Evolutionary conservation across 2,113 vertebrate species (phyloP), one percentile per base, ranked within the genome.

Genomic region (Eira barbara): DNA sequence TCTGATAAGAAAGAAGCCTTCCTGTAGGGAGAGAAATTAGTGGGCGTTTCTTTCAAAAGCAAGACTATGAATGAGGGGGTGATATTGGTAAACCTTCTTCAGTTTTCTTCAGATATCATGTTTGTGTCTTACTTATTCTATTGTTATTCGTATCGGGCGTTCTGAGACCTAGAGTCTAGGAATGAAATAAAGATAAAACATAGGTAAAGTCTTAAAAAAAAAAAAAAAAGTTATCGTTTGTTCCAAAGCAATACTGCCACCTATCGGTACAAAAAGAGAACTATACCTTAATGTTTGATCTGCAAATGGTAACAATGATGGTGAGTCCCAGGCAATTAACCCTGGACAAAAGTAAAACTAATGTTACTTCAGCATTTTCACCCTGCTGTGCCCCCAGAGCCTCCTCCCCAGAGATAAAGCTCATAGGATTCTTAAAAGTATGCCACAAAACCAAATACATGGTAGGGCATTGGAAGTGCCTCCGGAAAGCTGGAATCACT

Each of bases 191-290:
- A 83, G 25, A 63, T 63, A 55, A 80, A 71, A 49, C 63, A 55
- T 31, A 49, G 13, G 49, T 69, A 18, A 92, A 29, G 2, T 89
- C 34, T 89, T 31, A 2, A 31, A 49, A 65, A 65, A 65, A 65
- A 65, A 65, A 63, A 14, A 29, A 29, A 25, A 49, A 49, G 47
- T 29, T 89, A 21, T 34, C 76, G 7, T 81, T 96, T 69, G 80
- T 88, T 11, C 78, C 49, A 18, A 95, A 94, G 52, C 94, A 97
- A 91, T 93, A 90, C 84, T 97, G 90, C 59, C 97, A 98, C 81
- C 96, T 97, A 88, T 39, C 97, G 97, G 88, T 88, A 39, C 27
- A 71, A 91, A 91, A 81, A 31, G 31, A 89, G 55, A 96, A 95
- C 9, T 89, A 85, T 34, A 12, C 87, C 36, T 88, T 39, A 79